These are phyloP conservation scores for Neoaliturus tenellus DNA, from an alignment of 2,888 invertebrate genomes.

Conservation along the genomic window DNA sequence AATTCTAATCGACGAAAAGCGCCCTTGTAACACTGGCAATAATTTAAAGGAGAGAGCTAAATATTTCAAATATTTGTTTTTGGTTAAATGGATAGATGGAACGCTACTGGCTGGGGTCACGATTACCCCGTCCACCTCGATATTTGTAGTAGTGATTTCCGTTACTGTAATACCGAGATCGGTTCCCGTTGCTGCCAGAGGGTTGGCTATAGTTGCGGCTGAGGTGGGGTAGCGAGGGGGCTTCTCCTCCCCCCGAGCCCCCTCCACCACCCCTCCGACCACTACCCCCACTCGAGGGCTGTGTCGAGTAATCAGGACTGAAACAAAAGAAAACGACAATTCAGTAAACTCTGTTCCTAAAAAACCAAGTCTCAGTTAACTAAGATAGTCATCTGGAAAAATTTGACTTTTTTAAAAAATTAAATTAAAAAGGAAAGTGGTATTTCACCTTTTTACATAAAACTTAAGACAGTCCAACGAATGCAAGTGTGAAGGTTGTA, in stretches of 20 bases:
- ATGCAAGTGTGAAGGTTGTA: too few species aligned
- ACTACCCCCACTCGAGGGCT: constrained; percentile 38
- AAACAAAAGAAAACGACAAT: not conserved
- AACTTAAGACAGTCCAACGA: too few species aligned
- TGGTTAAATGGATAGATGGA: not conserved
- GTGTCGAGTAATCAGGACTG: constrained; percentile 59
- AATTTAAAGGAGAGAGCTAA: constrained; percentile 42
- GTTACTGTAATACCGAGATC: constrained; percentile 65
- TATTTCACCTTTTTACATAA: too few species aligned
- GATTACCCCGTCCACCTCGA: constrained; percentile 62
- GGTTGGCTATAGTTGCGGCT: constrained; percentile 63
- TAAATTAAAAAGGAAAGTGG: too few species aligned
- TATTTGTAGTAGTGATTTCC: constrained; percentile 67
- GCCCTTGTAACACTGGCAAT: constrained; percentile 11
- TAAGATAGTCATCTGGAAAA: too few species aligned
- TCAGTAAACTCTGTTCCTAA: too few species aligned
- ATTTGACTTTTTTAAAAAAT: too few species aligned
- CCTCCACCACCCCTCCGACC: constrained; percentile 52
- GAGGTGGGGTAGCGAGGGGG: constrained; percentile 65
- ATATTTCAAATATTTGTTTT: constrained; percentile 27
- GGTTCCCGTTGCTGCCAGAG: constrained; percentile 57
- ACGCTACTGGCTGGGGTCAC: constrained; percentile 47
- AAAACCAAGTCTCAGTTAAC: not conserved
- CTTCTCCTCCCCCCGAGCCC: constrained; percentile 64
- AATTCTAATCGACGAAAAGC: constrained; percentile 36